These are phyloP conservation scores for Eucera pruinosa DNA, from an alignment of 2,888 invertebrate genomes.

Conservation along the genomic window DNA sequence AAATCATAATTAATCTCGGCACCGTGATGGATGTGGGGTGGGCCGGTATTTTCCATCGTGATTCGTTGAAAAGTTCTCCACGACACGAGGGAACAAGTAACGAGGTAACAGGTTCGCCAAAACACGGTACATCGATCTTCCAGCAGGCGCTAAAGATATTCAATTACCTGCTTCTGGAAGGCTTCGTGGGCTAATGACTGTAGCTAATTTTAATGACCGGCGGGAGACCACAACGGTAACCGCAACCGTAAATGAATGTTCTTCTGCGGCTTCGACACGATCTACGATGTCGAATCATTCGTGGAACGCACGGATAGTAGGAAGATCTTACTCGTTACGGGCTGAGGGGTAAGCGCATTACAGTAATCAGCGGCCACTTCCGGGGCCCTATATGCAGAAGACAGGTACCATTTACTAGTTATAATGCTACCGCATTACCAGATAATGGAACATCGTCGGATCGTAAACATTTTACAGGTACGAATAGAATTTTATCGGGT, in stretches of 20 bases:
- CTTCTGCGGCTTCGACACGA: slow-evolving; percentile 38
- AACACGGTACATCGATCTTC: slow-evolving; percentile 65
- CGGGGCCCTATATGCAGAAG: slow-evolving; percentile 71
- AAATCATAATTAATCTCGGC: slow-evolving; percentile 72
- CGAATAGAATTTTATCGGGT: slow-evolving; percentile 13
- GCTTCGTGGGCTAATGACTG: slow-evolving; percentile 57
- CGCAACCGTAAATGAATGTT: slow-evolving; percentile 46
- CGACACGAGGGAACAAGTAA: slow-evolving; percentile 10
- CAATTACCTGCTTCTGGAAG: slow-evolving; percentile 67
- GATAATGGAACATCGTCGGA: slow-evolving; percentile 77
- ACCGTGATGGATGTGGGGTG: slow-evolving; percentile 27
- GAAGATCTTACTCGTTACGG: slow-evolving; percentile 75
- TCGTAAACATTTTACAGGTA: slow-evolving; percentile 70
- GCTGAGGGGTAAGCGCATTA: slow-evolving; percentile 70
- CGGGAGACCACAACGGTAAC: slow-evolving; percentile 39
- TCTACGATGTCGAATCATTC: slow-evolving; percentile 61
- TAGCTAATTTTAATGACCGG: slow-evolving; percentile 61
- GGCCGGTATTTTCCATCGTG: slow-evolving; percentile 52
- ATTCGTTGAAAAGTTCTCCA: slow-evolving; percentile 67
- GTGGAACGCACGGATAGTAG: slow-evolving; percentile 74
- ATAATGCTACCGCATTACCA: slow-evolving; percentile 79
- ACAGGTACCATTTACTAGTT: slow-evolving; percentile 79
- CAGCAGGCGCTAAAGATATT: slow-evolving; percentile 67
- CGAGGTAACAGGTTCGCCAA: slow-evolving; percentile 18
- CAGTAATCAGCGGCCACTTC: slow-evolving; percentile 76